Percentiles rank a stretch among this genome's conserved stretches.
These are phyloP conservation scores for Ovibos moschatus DNA, from an alignment of 2,113 vertebrate species.

Conservation along the genomic window DNA sequence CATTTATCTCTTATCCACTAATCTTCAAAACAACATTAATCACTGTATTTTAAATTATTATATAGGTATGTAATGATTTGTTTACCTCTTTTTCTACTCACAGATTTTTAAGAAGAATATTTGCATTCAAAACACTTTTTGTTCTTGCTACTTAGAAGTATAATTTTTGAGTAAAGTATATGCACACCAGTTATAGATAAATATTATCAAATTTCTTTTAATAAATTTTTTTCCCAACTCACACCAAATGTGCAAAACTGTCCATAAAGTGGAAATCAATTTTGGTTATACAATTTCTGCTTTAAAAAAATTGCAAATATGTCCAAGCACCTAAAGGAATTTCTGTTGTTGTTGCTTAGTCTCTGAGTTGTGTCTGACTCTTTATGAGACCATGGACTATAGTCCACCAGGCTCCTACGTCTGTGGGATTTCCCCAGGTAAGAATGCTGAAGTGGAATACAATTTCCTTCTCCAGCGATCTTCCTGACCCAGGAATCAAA, in stretches of 20 bases:
- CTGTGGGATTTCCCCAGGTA: background rate
- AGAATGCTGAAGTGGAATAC: background rate
- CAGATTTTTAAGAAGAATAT: background rate
- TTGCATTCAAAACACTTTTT: background rate
- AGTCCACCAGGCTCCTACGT: background rate
- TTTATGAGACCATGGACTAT: background rate
- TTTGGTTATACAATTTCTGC: background rate
- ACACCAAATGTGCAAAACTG: background rate
- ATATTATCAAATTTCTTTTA: background rate
- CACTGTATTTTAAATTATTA: background rate
- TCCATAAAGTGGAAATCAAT: background rate
- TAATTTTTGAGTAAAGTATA: background rate
- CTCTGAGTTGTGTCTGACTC: background rate
- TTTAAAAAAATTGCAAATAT: background rate
- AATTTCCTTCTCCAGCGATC: background rate
- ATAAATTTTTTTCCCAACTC: background rate
- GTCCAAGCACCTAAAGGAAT: background rate
- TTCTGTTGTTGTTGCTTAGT: background rate
- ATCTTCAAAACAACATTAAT: background rate
- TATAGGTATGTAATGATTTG: background rate
- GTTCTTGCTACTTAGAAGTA: background rate
- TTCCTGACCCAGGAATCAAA: background rate
- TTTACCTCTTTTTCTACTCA: background rate
- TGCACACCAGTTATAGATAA: background rate
- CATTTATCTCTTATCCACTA: background rate